A percentile compares a stretch with the other conserved stretches of the same genome.
These are phyloP conservation scores for Drosophila nigritarsus DNA, from an alignment of 2,888 invertebrate genomes.

Conservation along the genomic window DNA sequence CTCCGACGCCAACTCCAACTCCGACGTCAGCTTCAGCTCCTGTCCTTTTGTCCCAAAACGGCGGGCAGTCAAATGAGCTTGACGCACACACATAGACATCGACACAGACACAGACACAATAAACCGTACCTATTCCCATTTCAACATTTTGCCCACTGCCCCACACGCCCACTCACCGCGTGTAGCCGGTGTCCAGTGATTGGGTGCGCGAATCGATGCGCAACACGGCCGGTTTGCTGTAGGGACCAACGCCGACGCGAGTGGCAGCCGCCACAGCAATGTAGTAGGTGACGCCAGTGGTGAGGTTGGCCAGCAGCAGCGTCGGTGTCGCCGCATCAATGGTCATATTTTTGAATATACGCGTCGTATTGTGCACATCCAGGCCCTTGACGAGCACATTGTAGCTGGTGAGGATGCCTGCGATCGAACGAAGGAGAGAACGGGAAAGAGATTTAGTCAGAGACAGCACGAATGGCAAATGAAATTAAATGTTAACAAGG, in stretches of 20 bases:
- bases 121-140: slow-evolving; percentile 23
- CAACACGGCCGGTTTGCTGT: slow-evolving; percentile 89
- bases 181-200: slow-evolving; percentile 85
- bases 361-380: slow-evolving; percentile 86
- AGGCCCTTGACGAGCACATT: slow-evolving; percentile 89
- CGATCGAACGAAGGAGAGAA: background rate
- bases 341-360: slow-evolving; percentile 89
- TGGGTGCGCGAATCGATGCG: slow-evolving; percentile 87
- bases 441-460: slow-evolving; percentile 8
- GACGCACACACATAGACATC: background rate
- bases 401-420: slow-evolving; percentile 91
- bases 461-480: slow-evolving; percentile 39
- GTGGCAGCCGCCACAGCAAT: slow-evolving; percentile 94
- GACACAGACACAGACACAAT: slow-evolving; percentile 43
- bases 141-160: background rate
- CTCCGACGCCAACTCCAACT: slow-evolving; percentile 14
- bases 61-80: slow-evolving; percentile 75
- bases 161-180: slow-evolving; percentile 69
- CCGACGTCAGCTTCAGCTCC: slow-evolving; percentile 6
- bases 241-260: slow-evolving; percentile 92
- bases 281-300: slow-evolving; percentile 92
- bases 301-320: slow-evolving; percentile 92
- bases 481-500: slow-evolving; percentile 68
- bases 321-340: slow-evolving; percentile 90
- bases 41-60: slow-evolving; percentile 47